Base-by-base conservation (phyloP, 2,113 vertebrate species). In the Hyla sarda region DNA sequence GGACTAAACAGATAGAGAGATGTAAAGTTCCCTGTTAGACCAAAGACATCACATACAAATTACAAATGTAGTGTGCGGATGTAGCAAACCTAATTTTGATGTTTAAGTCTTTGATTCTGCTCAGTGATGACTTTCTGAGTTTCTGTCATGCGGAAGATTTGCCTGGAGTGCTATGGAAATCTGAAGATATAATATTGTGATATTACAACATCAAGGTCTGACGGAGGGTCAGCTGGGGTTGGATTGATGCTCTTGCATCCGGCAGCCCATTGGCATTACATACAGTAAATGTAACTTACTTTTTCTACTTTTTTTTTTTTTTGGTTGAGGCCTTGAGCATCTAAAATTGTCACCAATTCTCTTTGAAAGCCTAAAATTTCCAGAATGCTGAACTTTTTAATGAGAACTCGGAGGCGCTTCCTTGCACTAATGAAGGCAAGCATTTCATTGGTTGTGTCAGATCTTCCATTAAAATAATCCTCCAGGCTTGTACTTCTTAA, bases 361-460 rank as follows among this genome's bases (percentile, higher is more conserved):
- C 54, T 80, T 60, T 41, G 77, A 80, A 62, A 80, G 5, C 54
- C 34, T 62, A 62, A 56, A 62, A 37, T 54, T 60, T 45, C 75
- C 12, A 17, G 65, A 37, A 8, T 4, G 21, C 54, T 45, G 34
- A 80, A 80, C 52, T 32, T 80, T 80, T 80, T 80, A 80, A 80
- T 80, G 77, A 80, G 77, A 62, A 60, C 32, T 80, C 58, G 25
- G 34, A 45, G 77, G 77, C 77, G 11, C 77, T 60, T 60, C 14
- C 23, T 52, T 62, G 77, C 77, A 45, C 77, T 60, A 80, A 80
- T 62, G 77, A 80, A 80, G 54, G 77, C 19, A 60, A 80, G n/a
- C 77, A 47, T 80, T 80, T 80, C 77, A 80, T 80, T 80, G 77
- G 54, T 41, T 62, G 77, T 60, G 77, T 80, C 77, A 62, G 21